Base-by-base conservation (phyloP, 2,888 invertebrate genomes). In the Microplitis manilae region DNA sequence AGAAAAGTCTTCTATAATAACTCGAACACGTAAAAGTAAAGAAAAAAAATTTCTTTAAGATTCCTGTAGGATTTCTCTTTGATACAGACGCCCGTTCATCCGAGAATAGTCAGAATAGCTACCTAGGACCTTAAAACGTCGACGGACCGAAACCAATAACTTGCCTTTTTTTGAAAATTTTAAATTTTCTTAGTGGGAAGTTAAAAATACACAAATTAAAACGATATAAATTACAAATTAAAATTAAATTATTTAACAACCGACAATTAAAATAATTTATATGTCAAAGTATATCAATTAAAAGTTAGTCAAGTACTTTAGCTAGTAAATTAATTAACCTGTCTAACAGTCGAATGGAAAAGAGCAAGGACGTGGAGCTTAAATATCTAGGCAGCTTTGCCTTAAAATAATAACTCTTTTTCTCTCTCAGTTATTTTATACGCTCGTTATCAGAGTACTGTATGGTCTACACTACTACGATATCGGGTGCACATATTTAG, bases 401-500 rank as follows among this genome's bases (percentile, higher is more conserved):
- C 50, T n/a, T 13, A 8, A 50, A 50, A 50, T 50, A 50, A 50
- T 50, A 50, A 50, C 20, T 17, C 20, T 69, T 17, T 50, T 20
- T 1, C 30, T 59, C 17, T 59, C 8, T 20, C 5, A 30, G 4
- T 30, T 30, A 30, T 30, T 30, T 30, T 30, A 30, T 30, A 30
- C 0, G 2, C 30, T 30, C 30, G 30, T 4, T 30, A 30, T 30
- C 4, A 30, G 4, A 30, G 30, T 30, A 30, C 4, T 30, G 30
- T 30, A 30, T 30, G 30, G 2, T 13, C 17, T 15, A 17, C 50
- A 2, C 50, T 68, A 6, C 41, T 41, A 17, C 17, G 40, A 17
- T 17, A 50, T 41, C 59, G 30, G n/a, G 50, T 41, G 5, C 41
- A 17, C 64, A 64, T 61, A 64, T 72, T 72, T 62, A 64, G 64